phyloP scores from a whole-genome alignment of 1,140 invertebrate genomes.

The Heliconius eleuchia region DNA sequence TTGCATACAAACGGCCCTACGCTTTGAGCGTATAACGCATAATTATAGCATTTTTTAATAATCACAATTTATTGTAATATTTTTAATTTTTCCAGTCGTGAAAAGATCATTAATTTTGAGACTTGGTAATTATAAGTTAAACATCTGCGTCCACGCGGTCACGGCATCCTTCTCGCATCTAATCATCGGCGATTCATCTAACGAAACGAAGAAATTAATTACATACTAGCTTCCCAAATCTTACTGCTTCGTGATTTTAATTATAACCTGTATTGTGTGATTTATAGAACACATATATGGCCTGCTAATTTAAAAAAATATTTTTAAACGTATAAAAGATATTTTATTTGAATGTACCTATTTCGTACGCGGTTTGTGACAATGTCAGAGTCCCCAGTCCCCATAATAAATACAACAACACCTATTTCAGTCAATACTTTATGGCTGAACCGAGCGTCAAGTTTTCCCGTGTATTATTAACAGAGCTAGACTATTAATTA shows the following conservation, averaged over 20 bases:
- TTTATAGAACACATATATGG: constrained; percentile 66
- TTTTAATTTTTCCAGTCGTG: constrained; percentile 50
- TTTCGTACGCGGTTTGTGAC: neutral
- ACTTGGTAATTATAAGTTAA: constrained; percentile 70
- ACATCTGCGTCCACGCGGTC: constrained; percentile 70
- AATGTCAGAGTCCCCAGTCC: neutral
- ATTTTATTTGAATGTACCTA: neutral
- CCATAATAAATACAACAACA: neutral
- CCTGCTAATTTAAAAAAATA: constrained; percentile 59
- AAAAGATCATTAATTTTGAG: constrained; percentile 66
- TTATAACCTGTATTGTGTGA: constrained; percentile 66
- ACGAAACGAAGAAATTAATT: constrained; percentile 77
- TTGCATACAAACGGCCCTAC: constrained; percentile 22
- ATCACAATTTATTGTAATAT: constrained; percentile 43
- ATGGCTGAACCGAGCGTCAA: neutral
- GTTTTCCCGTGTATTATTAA: constrained; percentile 21
- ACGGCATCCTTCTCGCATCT: constrained; percentile 60
- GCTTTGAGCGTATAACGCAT: constrained; percentile 21
- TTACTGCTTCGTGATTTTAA: constrained; percentile 75
- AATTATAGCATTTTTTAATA: constrained; percentile 31
- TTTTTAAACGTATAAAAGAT: neutral
- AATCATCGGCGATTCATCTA: constrained; percentile 77
- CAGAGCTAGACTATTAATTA: constrained; percentile 52
- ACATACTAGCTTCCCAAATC: constrained; percentile 66
- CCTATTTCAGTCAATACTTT: neutral